Evolutionary conservation across 2,113 vertebrate genomes (phyloP), one percentile per base, ranked within the genome.

Genomic region (Brienomyrus brachyistius): DNA sequence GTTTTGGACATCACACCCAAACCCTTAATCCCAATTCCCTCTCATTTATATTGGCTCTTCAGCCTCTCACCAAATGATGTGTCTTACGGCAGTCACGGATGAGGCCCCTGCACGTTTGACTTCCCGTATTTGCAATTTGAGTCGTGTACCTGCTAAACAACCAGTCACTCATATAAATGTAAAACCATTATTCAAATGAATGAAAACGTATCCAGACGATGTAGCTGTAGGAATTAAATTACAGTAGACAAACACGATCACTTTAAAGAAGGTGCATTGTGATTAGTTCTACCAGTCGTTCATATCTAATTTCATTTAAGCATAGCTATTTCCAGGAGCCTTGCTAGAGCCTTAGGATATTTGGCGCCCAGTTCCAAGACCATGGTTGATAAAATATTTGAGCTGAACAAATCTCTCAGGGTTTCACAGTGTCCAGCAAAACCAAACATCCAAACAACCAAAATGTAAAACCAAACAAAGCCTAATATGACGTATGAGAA

Each of bases 21-120:
- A 19, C 89, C 23, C 45, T 5, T 62, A 89, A 86, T 86, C 51
- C 43, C n/a, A 17, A 31, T 48, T 48, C 89, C 77, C 40, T 56
- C 5, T 45, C 17, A 47, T 80, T 84, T 62, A 59, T 54, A 62
- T 84, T 59, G 83, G 56, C 77, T 9, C 77, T 56, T 85, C 51
- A 89, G 74, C 31, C 31, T 85, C 77, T 89, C 52, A 62, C 35
- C 51, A 85, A 62, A 89, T 86, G 21, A 89, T 85, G 23, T 40
- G 43, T 31, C 31, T 54, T 83, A 89, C 35, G 11, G 48, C 70
- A 40, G 40, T 43, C 47, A 27, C 6, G 82, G 50, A 4, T 51
- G 50, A 23, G 48, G 9, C 9, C 50, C 50, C n/a, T 21, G 47
- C 47, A 13, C 3, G 7, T 23, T 19, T 35, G 17, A 9, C 66